Evolutionary conservation across 2,797 vertebrate genomes (phyloP), one percentile per base, ranked within the genome.

Genomic region (Ispidina lecontei): DNA sequence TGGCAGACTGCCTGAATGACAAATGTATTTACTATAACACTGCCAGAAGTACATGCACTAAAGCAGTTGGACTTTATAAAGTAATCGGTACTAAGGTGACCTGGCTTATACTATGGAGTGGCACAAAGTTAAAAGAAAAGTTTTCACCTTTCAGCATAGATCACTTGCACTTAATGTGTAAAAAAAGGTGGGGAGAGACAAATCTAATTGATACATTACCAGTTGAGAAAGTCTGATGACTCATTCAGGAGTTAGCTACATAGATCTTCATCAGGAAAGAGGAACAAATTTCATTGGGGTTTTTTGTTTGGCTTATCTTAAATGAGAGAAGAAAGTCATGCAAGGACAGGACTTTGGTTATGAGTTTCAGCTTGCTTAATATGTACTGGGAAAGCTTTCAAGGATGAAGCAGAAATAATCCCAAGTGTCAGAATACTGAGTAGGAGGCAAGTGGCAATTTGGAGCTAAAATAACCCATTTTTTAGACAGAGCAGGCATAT

Each of bases 381-480:
- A 70, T 70, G 70, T 79, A 70, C 90, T 89, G 80, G 90, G 65
- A 93, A 94, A 33, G 26, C 70, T 94, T 92, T 95, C 82, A 93
- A 87, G 70, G 87, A 91, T 87, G 47, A 92, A 94, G 84, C 92
- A 95, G 67, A 97, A 96, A 95, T 93, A 95, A 96, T 94, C 87
- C 95, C 95, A 85, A 80, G 87, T 96, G 93, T 93, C 94, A 91
- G 93, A 96, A 96, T 94, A 95, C 90, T 93, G 94, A 81, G 80
- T 96, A 93, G 78, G 92, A 92, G 94, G 87, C 51, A 96, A 97
- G 84, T 95, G 70, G 90, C 87, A 96, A 93, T 86, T 93, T 92
- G 68, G 79, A 92, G 74, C 90, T 93, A 93, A 97, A 97, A 96
- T 74, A 83, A 91, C 78, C 62, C 12, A 43, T 56, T 81, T 94